These are phyloP conservation scores for Megalops cyprinoides DNA, from an alignment of 2,797 vertebrate genomes.

Conservation along the genomic window DNA sequence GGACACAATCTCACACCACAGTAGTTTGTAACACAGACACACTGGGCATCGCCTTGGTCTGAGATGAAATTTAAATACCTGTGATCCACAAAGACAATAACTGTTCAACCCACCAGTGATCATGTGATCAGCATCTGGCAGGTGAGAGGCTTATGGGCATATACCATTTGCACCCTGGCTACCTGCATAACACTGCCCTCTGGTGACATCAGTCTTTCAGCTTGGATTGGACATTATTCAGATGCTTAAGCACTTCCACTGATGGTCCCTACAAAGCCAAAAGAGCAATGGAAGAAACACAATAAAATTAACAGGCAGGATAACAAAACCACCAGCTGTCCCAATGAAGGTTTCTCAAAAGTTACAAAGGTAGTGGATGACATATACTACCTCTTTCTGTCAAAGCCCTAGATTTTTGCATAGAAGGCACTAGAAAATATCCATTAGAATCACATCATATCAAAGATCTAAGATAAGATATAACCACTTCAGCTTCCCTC, in stretches of 20 bases:
- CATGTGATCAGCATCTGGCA: not conserved
- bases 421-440: no score
- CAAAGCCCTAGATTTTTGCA: not conserved
- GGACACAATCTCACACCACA: no score
- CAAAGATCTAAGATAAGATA: constrained; percentile 26
- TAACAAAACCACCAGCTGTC: not conserved
- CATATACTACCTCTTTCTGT: not conserved
- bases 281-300: no score
- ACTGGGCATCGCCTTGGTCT: not conserved
- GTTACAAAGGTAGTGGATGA: not conserved
- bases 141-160: not conserved
- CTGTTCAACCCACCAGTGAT: not conserved
- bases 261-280: constrained; percentile 16
- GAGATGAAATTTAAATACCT: not conserved
- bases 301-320: not conserved
- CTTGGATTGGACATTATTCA: not conserved
- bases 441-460: constrained; percentile 36
- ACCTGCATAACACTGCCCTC: not conserved
- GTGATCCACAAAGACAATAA: not conserved
- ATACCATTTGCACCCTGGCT: not conserved
- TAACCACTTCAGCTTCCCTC: no score
- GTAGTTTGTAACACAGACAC: not conserved
- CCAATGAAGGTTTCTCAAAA: not conserved
- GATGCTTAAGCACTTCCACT: constrained; percentile 9
- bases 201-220: not conserved